phyloP scores from a whole-genome alignment of 2,797 vertebrate genomes.

The Champsocephalus esox region DNA sequence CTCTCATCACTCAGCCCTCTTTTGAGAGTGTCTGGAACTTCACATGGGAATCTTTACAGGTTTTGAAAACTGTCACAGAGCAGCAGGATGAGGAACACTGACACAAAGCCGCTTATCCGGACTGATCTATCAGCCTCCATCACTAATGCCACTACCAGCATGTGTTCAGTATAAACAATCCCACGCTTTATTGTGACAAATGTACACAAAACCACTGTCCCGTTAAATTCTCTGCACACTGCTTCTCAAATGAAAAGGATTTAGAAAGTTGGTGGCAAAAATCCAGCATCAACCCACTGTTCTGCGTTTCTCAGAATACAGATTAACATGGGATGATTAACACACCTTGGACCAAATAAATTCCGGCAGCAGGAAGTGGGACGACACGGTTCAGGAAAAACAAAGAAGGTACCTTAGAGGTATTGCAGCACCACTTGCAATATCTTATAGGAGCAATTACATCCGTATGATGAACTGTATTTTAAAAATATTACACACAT shows the following conservation, averaged over 20 bases:
- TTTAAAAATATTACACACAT: slow-evolving; percentile 32
- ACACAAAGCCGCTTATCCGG: slow-evolving; percentile 34
- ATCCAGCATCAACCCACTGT: background rate
- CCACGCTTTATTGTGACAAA: slow-evolving; percentile 64
- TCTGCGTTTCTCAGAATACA: slow-evolving; percentile 52
- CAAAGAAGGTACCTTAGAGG: background rate
- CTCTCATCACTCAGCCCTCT: slow-evolving; percentile 63
- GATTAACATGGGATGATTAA: slow-evolving; percentile 43
- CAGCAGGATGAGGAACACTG: slow-evolving; percentile 36
- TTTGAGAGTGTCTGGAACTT: slow-evolving; percentile 42
- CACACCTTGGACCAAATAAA: slow-evolving; percentile 31
- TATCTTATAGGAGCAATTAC: slow-evolving; percentile 13
- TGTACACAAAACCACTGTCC: slow-evolving; percentile 19
- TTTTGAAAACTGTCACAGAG: slow-evolving; percentile 49
- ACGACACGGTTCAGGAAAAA: background rate
- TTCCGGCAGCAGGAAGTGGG: slow-evolving; percentile 28
- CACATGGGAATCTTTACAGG: slow-evolving; percentile 55
- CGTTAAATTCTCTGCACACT: background rate
- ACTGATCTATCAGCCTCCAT: slow-evolving; percentile 27
- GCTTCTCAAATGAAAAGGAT: slow-evolving; percentile 25
- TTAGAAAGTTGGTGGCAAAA: slow-evolving; percentile 33
- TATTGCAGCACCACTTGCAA: background rate
- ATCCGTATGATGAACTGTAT: background rate
- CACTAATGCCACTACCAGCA: slow-evolving; percentile 34
- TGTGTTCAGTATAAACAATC: slow-evolving; percentile 72